Percentiles rank a stretch among this genome's conserved stretches.
Conservation (phyloP, 2,797 vertebrate genomes). For the Leucoraja ocellata region DNA sequence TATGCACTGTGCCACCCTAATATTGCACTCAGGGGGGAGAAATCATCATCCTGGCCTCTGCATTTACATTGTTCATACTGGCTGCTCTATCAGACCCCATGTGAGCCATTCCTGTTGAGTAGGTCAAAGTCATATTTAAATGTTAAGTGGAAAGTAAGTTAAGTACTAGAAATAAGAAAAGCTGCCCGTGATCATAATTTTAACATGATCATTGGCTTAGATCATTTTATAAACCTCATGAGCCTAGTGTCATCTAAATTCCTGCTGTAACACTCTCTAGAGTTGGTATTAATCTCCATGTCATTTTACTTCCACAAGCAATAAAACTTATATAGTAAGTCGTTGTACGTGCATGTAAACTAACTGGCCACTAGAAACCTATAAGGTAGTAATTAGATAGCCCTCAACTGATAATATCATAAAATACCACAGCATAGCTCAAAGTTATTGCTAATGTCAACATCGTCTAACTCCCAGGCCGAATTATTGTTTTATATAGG, state of each 20-base stretch:
- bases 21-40: too few relatives aligned
- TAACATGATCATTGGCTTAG: background rate
- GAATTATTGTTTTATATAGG: background rate
- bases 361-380: background rate
- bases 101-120: background rate
- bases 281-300: constrained; percentile 1
- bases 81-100: background rate
- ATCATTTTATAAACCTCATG: constrained; percentile 4
- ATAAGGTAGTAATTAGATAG: background rate
- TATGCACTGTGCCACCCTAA: too few relatives aligned
- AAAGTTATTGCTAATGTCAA: constrained; percentile 2
- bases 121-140: background rate
- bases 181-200: background rate
- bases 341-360: background rate
- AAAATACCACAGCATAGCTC: background rate
- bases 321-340: background rate
- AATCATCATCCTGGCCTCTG: background rate
- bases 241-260: background rate
- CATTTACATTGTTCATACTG: too few relatives aligned
- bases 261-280: background rate
- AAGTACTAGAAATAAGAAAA: background rate
- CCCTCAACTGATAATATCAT: background rate
- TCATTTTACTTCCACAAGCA: constrained; percentile 34
- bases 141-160: background rate
- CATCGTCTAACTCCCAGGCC: background rate